phyloP scores from a whole-genome alignment of 2,113 vertebrate genomes.

The Actenoides hombroni region DNA sequence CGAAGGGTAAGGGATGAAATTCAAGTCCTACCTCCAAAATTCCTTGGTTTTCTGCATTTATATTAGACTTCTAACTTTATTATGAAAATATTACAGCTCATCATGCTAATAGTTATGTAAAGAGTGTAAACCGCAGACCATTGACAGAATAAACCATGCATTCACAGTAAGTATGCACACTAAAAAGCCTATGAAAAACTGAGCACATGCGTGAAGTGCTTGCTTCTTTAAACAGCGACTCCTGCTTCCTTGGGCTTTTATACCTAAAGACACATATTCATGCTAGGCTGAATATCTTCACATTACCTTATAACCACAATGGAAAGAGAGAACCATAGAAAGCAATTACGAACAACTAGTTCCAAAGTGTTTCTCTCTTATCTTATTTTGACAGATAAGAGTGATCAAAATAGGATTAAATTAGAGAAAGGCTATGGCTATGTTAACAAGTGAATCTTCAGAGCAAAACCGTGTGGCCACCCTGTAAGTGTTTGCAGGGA shows the following conservation, averaged over 20 bases:
- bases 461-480: neutral
- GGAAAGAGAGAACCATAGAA: neutral
- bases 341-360: neutral
- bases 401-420: neutral
- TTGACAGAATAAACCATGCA: constrained; percentile 35
- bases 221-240: neutral
- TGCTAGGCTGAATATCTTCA: neutral
- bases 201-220: neutral
- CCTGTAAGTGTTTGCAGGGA: neutral
- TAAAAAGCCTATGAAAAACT: constrained; percentile 30
- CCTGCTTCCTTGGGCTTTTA: neutral
- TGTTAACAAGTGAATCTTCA: neutral
- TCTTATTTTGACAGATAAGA: neutral
- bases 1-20: neutral
- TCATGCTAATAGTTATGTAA: neutral
- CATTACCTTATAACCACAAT: neutral
- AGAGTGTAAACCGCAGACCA: constrained; percentile 39
- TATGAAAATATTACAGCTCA: constrained; percentile 42
- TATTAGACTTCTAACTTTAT: constrained; percentile 50
- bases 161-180: constrained; percentile 4
- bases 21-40: neutral
- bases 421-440: neutral
- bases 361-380: neutral
- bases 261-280: neutral
- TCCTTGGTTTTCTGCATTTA: neutral